Conservation (phyloP, 2,888 invertebrate species). For the Pterostichus niger region DNA sequence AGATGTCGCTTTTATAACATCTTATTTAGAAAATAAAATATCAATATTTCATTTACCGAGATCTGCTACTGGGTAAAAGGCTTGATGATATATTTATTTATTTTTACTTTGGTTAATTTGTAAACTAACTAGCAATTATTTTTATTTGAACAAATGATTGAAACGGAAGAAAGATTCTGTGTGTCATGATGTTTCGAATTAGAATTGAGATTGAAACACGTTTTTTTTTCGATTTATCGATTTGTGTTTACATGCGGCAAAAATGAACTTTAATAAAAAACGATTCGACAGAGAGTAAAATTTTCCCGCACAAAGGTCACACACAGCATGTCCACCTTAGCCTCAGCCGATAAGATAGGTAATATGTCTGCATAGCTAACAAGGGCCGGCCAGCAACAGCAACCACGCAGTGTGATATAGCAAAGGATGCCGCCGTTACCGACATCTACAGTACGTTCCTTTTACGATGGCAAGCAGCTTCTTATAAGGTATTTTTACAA, state of each 20-base stretch:
- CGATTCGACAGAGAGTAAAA: background rate
- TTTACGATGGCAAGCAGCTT: background rate
- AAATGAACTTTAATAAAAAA: conserved; percentile 48
- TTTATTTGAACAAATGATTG: background rate
- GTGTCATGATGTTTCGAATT: conserved; percentile 28
- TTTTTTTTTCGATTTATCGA: conserved; percentile 26
- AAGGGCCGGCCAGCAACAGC: conserved; percentile 35
- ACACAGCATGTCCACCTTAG: conserved; percentile 46
- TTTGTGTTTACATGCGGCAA: conserved; percentile 49
- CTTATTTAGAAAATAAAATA: too few relatives aligned
- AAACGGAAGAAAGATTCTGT: background rate
- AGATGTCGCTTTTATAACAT: too few relatives aligned
- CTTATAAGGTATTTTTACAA: background rate
- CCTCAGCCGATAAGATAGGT: conserved; percentile 56
- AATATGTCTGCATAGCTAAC: conserved; percentile 65
- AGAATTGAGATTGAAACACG: conserved; percentile 33
- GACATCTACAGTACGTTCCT: background rate
- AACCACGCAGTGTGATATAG: conserved; percentile 47
- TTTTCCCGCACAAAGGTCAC: conserved; percentile 53
- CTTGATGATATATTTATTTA: too few relatives aligned
- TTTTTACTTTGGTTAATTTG: too few relatives aligned
- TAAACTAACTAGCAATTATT: conserved; percentile 19
- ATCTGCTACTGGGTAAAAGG: too few relatives aligned
- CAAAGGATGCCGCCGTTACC: conserved; percentile 32
- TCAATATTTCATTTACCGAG: too few relatives aligned